phyloP scores from a whole-genome alignment of 2,888 invertebrate species.

The Epiperipatus broadwayi region DNA sequence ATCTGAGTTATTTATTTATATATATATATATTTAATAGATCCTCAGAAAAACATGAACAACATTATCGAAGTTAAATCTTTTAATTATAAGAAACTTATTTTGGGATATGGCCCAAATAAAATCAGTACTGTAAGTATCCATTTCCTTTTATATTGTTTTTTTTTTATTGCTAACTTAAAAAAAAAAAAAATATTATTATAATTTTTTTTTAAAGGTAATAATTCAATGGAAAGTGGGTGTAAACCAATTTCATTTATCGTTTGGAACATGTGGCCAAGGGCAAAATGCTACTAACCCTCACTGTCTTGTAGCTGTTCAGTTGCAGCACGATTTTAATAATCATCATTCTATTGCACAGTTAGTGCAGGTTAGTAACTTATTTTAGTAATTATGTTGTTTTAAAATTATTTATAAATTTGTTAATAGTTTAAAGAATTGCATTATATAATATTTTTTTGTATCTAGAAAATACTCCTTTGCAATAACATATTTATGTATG shows the following conservation, averaged over 20 bases:
- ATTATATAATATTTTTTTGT: not conserved
- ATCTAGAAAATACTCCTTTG: no score
- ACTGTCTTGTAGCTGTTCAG: slow-evolving; percentile 68
- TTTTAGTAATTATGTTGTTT: not conserved
- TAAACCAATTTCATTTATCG: slow-evolving; percentile 50
- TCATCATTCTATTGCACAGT: slow-evolving; percentile 47
- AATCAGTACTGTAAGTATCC: slow-evolving; percentile 46
- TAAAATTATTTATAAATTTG: not conserved
- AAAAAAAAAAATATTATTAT: not conserved
- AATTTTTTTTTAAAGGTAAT: slow-evolving; percentile 29
- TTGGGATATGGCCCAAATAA: slow-evolving; percentile 70
- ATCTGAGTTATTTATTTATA: slow-evolving; percentile 7
- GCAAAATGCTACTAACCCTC: slow-evolving; percentile 55
- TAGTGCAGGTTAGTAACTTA: slow-evolving; percentile 37
- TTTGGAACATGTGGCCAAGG: slow-evolving; percentile 27
- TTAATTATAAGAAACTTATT: slow-evolving; percentile 72
- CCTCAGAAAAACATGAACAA: slow-evolving; percentile 38
- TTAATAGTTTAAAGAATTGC: slow-evolving; percentile 1
- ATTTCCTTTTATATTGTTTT: not conserved
- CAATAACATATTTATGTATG: no score
- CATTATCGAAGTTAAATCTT: slow-evolving; percentile 66
- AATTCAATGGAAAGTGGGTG: slow-evolving; percentile 52
- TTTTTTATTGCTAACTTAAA: not conserved
- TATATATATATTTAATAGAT: no score
- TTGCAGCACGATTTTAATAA: slow-evolving; percentile 70